Base-by-base conservation (phyloP, 2,113 vertebrate genomes). In the Tachysurus vachellii region DNA sequence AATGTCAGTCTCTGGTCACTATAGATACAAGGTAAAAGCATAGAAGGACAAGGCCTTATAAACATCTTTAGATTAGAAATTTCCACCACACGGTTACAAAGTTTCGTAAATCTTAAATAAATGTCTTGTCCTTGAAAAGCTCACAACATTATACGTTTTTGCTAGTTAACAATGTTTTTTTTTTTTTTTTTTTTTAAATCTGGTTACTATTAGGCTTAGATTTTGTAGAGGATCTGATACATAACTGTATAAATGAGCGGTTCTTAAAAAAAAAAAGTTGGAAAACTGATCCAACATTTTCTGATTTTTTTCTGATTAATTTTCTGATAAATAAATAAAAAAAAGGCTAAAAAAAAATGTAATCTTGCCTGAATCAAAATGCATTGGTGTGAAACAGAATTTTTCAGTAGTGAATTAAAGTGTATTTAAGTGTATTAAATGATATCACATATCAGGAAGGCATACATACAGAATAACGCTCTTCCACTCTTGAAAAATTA, bases 401-500 rank as follows among this genome's bases (percentile, higher is more conserved):
- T 3, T 1, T 68, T 68, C 64, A 31, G 13, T 68, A 31, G 28
- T 28, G 4, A 68, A 19, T 68, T 68, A 62, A 62, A 62, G 61
- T 62, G 23, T 62, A 62, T 62, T 62, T 23, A 31, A 16, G 62
- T 66, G 2, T 28, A 66, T 28, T 66, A 66, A 66, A 31, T 2
- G 1, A 5, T 2, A 70, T 36, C 68, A 73, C 0, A 1, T 44
- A 44, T 73, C 19, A 71, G 36, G 36, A 73, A 71, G 68, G 17
- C 4, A 44, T 8, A 71, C 21, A 44, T 44, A 9, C 36, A 19
- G 36, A 71, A 44, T 71, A 17, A 44, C 19, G 19, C 36, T 71
- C 2, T 71, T 42, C 71, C 71, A 75, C 71, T 64, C 77, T 86
- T 54, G 42, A 42, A 57, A 47, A 31, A 73, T 80, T 79, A 86